Conservation (phyloP, 2,113 vertebrate species). For the Sialia sialis region DNA sequence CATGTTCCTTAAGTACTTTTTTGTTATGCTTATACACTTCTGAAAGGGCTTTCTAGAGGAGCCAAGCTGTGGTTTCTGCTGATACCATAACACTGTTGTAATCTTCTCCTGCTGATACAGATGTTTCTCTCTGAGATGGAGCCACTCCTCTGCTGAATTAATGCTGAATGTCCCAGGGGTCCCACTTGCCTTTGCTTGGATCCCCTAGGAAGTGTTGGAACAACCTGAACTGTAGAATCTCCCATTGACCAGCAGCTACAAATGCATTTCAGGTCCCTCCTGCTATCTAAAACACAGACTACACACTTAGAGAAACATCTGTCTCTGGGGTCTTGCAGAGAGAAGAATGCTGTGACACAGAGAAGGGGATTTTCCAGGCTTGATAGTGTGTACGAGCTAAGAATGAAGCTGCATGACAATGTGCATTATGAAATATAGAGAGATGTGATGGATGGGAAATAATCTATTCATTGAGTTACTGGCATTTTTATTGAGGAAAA, state of each 20-base stretch:
- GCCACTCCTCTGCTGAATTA: background rate
- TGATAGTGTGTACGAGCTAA: background rate
- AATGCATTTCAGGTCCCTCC: background rate
- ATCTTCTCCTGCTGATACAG: background rate
- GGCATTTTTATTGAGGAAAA: background rate
- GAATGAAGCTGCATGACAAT: background rate
- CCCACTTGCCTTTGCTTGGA: background rate
- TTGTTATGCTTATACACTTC: background rate
- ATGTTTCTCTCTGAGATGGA: background rate
- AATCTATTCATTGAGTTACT: background rate
- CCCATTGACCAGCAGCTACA: background rate
- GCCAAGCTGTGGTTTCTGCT: background rate
- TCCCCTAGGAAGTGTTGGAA: background rate
- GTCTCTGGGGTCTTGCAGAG: background rate
- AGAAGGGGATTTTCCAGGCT: background rate
- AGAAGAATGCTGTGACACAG: background rate
- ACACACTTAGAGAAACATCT: background rate
- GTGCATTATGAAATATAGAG: background rate
- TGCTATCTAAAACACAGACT: background rate
- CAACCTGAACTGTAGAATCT: background rate
- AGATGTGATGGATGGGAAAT: background rate
- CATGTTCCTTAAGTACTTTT: background rate
- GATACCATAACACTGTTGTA: background rate
- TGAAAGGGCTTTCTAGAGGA: background rate
- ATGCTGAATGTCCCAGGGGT: background rate